Evolutionary conservation across 2,888 invertebrate genomes (phyloP), one percentile per base, ranked within the genome.

Genomic region (Nymphalis polychloros): DNA sequence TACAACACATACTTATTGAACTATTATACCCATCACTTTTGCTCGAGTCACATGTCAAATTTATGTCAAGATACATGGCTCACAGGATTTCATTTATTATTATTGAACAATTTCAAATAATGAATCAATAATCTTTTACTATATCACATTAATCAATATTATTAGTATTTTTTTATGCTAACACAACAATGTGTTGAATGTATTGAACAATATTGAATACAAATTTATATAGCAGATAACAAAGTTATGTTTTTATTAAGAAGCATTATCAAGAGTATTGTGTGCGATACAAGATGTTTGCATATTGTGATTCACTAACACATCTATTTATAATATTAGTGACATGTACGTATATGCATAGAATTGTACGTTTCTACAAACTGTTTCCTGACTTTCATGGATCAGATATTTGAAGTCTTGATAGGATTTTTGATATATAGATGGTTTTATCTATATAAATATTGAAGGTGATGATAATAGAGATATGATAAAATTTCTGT

Each of bases 1-100:
- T 66, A 41, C 59, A 71, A 61, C 59, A 64, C 74, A 74, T 77
- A 69, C 57, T 73, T 63, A 63, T 59, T 48, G 31, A 59, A 64
- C 57, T 19, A 57, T 19, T 57, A 57, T 19, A n/a, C 49, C 50
- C 20, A 41, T 48, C 13, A 50, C 64, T 63, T 63, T 46, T 68
- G 47, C 60, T 52, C 20, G 31, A 70, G 70, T 78, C 75, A 88
- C 86, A 86, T 86, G 87, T 83, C 86, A 89, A 85, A 82, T 85
- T 72, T 59, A 65, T 84, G 77, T 75, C 75, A 84, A 81, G 78
- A 78, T 83, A 70, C 86, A 81, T 78, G 78, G 86, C 89, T 79
- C 76, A 77, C 88, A 79, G 77, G 90, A 89, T 87, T 86, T 84
- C 71, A 61, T 49, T 53, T 50, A 65, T 31, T 70, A 70, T 59